Percentiles rank a stretch among this genome's conserved stretches.
These are phyloP conservation scores for Whitmania pigra DNA, from an alignment of 1,140 invertebrate genomes.

Conservation along the genomic window DNA sequence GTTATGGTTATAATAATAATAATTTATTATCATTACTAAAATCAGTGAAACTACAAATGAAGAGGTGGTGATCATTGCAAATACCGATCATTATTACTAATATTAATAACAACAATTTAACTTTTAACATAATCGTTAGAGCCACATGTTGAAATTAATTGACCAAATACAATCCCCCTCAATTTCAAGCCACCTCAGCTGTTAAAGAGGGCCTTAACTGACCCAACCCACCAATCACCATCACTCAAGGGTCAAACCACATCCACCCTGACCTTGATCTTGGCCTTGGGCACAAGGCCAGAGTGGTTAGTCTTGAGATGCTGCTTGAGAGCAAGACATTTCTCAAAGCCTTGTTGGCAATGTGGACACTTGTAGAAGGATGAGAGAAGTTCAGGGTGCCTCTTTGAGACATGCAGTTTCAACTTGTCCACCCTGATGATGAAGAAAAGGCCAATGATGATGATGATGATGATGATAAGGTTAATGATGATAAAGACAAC, in stretches of 20 bases:
- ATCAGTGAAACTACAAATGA: not conserved
- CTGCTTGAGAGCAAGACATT: not conserved
- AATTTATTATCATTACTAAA: constrained; percentile 7
- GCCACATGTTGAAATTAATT: no score
- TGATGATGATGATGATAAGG: not conserved
- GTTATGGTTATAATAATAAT: not conserved
- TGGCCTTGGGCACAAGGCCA: not conserved
- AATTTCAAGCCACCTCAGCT: no score
- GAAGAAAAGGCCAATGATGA: not conserved
- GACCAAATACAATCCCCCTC: no score
- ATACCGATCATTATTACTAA: no score
- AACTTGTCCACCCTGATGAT: constrained; percentile 2
- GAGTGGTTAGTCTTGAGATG: not conserved
- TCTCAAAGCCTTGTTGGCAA: constrained; percentile 1
- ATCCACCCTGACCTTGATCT: not conserved
- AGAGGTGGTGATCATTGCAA: no score
- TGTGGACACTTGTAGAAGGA: constrained; percentile 13
- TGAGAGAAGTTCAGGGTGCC: not conserved
- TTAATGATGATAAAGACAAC: not conserved
- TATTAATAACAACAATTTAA: no score
- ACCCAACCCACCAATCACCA: no score
- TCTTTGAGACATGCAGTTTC: constrained; percentile 7
- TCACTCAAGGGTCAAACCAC: no score
- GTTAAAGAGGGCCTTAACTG: no score
- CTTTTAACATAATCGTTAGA: no score